Base-by-base conservation (phyloP, 2,888 invertebrate genomes). In the Rotaria socialis region DNA sequence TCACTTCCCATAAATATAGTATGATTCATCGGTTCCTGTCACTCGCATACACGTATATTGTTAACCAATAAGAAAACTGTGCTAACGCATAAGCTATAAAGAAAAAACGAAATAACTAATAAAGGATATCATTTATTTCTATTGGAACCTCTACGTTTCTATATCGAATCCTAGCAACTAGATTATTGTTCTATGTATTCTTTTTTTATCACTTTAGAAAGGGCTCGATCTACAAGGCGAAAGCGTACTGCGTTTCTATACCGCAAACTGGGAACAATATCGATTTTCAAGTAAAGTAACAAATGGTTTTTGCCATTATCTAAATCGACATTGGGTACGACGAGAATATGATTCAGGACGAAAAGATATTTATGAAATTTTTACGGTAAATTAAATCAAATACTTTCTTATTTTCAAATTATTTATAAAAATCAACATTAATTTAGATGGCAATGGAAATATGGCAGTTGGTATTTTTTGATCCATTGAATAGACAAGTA, bases 311-410 rank as follows among this genome's bases (percentile, higher is more conserved):
- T 98, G 97, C 92, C 94, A 96, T 0, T 99, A 99, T 92, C 93
- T 99, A 84, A 99, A 99, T 93, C 91, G 99, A 89, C 98, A 99
- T 91, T 99, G 99, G 99, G 99, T 99, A 8, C 94, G 96, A 89
- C 93, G 99, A 88, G 98, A 99, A 91, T 96, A 96, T 90, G 99
- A 99, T 90, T 99, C 99, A 91, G 98, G 98, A 0, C 93, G 96
- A 86, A 96, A 96, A 92, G 95, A 95, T 88, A 96, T 99, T 89
- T 97, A 96, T 92, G 97, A 97, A 93, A 96, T 99, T 89, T 99
- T 99, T 92, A 97, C 92, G 74, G 93, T 93, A 89, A 89, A 90
- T 88, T 16, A 75, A 41, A 2, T 52, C 14, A 75, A 75, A 24
- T 22, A 1, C 35, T 35, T 43, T 47, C 2, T 24, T 80, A 2